Evolutionary conservation across 2,888 invertebrate genomes (phyloP), one percentile per base, ranked within the genome.

Genomic region (Harpalus rufipes): DNA sequence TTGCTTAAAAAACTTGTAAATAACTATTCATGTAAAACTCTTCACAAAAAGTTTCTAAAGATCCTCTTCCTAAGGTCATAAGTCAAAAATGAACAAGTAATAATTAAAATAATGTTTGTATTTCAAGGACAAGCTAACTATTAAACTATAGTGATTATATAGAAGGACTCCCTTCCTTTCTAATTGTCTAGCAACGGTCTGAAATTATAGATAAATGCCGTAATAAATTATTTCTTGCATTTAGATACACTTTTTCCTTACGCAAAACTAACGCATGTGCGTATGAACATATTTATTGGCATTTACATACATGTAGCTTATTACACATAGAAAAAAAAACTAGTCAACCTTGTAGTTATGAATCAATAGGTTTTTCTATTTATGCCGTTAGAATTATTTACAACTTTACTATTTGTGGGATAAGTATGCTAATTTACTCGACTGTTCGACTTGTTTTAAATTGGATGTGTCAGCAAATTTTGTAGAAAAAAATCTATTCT

Each of bases 311-410:
- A 76, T 56, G 18, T 12, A 14, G 56, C 59, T 21, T 32, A 32
- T 32, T 32, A 32, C 32, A 3, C 5, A 32, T 7, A 12, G 21
- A 21, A 21, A n/a, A 16, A 65, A 65, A 65, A 74, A 74, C 74
- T 74, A 7, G 51, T 44, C 14, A 74, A 74, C 44, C 21, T 76
- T 76, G 41, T 74, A 16, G 44, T 18, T 39, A 16, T 51, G 41
- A 76, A 74, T 74, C 74, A 65, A 65, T 65, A 74, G 5, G 12
- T 68, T 39, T 68, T 68, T 68, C 18, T 25, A 68, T 25, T 68
- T 25, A 68, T 18, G 14, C 59, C 59, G 59, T 59, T 59, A 59
- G 14, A 16, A 7, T n/a, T 59, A 59, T 59, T 16, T 16, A 59
- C 59, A 18, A 59, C 16, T 16, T 59, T 59, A 59, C 59, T 16